Evolutionary conservation across 1,140 invertebrate genomes (phyloP).

Genomic region (Drepana arcuata): DNA sequence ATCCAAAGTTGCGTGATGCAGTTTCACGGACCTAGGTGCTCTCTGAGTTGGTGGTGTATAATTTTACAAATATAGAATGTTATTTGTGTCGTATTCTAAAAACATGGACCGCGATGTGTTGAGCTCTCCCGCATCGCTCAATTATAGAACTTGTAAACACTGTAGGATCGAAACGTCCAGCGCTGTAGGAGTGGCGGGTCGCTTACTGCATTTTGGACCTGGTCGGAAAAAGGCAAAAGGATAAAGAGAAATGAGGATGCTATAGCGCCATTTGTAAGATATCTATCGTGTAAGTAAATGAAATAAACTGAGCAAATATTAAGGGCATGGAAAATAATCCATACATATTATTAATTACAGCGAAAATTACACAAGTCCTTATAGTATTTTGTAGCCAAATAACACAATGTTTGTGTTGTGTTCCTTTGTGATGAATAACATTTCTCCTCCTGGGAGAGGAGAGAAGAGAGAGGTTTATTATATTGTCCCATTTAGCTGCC

Average conservation of each 20-base stretch:
- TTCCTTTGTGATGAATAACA: too few species aligned
- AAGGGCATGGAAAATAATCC: too few species aligned
- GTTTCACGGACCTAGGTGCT: conserved; percentile 21
- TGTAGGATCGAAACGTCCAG: conserved; percentile 26
- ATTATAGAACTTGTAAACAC: conserved; percentile 62
- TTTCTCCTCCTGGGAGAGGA: too few species aligned
- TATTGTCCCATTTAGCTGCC: too few species aligned
- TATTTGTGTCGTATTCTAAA: conserved; percentile 72
- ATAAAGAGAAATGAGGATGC: conserved; percentile 27
- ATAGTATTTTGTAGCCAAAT: too few species aligned
- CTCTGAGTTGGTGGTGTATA: conserved; percentile 53
- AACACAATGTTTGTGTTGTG: too few species aligned
- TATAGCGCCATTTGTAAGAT: conserved; percentile 37
- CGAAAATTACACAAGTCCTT: not conserved
- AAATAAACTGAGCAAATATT: too few species aligned
- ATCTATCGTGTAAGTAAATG: conserved; percentile 14
- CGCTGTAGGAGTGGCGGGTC: conserved; percentile 15
- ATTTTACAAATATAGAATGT: conserved; percentile 70
- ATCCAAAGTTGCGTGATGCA: too few species aligned
- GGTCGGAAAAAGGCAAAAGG: conserved; percentile 15
- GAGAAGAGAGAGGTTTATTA: too few species aligned
- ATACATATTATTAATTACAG: not conserved
- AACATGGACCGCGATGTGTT: conserved; percentile 69
- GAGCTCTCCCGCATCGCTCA: conserved; percentile 70
- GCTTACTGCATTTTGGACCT: conserved; percentile 29